phyloP scores from a whole-genome alignment of 2,113 vertebrate species.

The Perccottus glenii region DNA sequence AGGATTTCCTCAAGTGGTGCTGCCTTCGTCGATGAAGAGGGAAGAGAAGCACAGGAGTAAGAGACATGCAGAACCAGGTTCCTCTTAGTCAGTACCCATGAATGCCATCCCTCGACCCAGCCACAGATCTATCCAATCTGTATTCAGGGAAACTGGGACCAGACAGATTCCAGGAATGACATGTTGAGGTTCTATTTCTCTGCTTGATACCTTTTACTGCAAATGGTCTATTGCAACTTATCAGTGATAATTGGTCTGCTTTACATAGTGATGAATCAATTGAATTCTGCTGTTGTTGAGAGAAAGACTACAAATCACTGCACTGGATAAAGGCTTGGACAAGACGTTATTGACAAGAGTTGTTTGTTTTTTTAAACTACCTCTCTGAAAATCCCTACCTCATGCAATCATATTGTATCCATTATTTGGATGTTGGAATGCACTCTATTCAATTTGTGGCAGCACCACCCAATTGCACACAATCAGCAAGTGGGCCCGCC shows the following conservation, averaged over 20 bases:
- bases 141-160: conserved; percentile 47
- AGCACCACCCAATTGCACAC: conserved; percentile 40
- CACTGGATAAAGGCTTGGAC: conserved; percentile 21
- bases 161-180: conserved; percentile 38
- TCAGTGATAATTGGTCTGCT: conserved; percentile 66
- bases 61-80: conserved; percentile 61
- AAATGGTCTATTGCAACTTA: conserved; percentile 51
- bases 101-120: conserved; percentile 69
- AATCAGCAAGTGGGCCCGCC: conserved; percentile 32
- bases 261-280: conserved; percentile 72
- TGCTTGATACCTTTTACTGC: conserved; percentile 49
- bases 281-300: conserved; percentile 43
- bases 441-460: conserved; percentile 36
- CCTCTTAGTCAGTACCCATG: conserved; percentile 55
- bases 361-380: conserved; percentile 15
- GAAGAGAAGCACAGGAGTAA: conserved; percentile 55
- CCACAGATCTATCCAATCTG: conserved; percentile 42
- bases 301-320: conserved; percentile 47
- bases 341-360: conserved; percentile 31
- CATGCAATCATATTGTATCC: conserved; percentile 27
- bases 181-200: conserved; percentile 37
- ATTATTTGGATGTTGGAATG: conserved; percentile 29
- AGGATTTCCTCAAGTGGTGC: conserved; percentile 64
- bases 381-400: conserved; percentile 37
- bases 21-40: conserved; percentile 54